These are phyloP conservation scores for Aphidius gifuensis DNA, from an alignment of 1,140 invertebrate species.

Conservation along the genomic window DNA sequence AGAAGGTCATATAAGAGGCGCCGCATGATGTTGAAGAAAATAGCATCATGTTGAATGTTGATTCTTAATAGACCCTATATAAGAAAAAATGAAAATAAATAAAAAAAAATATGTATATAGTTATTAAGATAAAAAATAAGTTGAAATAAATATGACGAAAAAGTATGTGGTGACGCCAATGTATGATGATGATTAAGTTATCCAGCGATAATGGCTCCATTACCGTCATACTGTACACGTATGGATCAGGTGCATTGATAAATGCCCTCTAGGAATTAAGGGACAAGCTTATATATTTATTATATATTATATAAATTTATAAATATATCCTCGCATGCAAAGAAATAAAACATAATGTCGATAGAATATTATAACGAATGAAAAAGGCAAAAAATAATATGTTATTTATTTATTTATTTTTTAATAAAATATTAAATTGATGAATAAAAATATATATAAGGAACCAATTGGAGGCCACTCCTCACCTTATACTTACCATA, in stretches of 20 bases:
- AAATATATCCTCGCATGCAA: too few relatives aligned
- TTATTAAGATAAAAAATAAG: neutral
- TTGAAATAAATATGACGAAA: constrained; percentile 18
- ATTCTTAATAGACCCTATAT: too few relatives aligned
- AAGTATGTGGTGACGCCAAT: constrained; percentile 34
- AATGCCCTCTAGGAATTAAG: constrained; percentile 13
- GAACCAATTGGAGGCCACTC: constrained; percentile 29
- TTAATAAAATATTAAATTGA: constrained; percentile 9
- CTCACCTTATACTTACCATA: constrained; percentile 53
- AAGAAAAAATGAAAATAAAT: neutral
- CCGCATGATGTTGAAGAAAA: too few relatives aligned
- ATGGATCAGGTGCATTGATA: neutral
- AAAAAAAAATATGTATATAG: neutral
- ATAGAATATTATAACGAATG: constrained; percentile 12
- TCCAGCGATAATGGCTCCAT: constrained; percentile 57
- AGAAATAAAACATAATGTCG: too few relatives aligned
- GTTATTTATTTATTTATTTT: neutral
- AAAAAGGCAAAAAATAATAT: constrained; percentile 7
- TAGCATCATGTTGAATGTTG: too few relatives aligned
- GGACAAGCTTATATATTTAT: neutral
- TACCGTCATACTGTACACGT: constrained; percentile 30
- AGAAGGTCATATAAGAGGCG: neutral
- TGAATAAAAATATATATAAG: constrained; percentile 20
- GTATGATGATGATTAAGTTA: constrained; percentile 54
- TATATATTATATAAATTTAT: too few relatives aligned